Evolutionary conservation across 2,888 invertebrate species (phyloP).

Genomic region (Horisme vitalbata): DNA sequence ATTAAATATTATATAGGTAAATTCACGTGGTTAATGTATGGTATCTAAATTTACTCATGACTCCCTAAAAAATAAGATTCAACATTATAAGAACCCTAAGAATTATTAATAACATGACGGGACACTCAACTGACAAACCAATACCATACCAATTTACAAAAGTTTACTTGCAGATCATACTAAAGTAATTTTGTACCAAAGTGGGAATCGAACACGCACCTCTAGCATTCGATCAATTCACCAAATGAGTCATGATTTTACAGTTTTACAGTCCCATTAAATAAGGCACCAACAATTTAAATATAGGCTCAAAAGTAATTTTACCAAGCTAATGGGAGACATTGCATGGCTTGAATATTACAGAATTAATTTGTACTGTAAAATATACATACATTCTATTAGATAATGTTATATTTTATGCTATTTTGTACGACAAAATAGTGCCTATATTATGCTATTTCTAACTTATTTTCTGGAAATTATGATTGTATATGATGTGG

Average conservation of each 20-base stretch:
- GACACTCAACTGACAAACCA: too few species aligned
- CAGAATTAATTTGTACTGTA: conserved; percentile 30
- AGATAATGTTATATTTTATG: conserved; percentile 19
- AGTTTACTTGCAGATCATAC: too few species aligned
- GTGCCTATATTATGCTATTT: conserved; percentile 33
- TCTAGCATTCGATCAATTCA: too few species aligned
- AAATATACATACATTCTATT: conserved; percentile 27
- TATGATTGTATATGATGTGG: conserved; percentile 24
- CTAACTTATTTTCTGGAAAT: conserved; percentile 19
- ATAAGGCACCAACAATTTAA: conserved; percentile 31
- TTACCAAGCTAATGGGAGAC: conserved; percentile 6
- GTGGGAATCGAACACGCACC: too few species aligned
- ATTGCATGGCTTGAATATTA: conserved; percentile 15
- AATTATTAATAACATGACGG: too few species aligned
- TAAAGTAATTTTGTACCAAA: conserved; percentile 9
- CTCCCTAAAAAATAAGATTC: too few species aligned
- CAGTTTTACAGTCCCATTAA: conserved; percentile 8
- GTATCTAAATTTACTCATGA: too few species aligned
- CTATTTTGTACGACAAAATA: conserved; percentile 38
- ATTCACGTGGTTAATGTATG: conserved; percentile 12
- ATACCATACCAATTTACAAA: too few species aligned
- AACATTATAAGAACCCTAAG: too few species aligned
- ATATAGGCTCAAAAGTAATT: conserved; percentile 16
- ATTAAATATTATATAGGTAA: conserved; percentile 21
- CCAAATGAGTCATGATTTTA: not conserved